Base-by-base conservation (phyloP, 2,888 invertebrate genomes). In the Dasypogon diadema region DNA sequence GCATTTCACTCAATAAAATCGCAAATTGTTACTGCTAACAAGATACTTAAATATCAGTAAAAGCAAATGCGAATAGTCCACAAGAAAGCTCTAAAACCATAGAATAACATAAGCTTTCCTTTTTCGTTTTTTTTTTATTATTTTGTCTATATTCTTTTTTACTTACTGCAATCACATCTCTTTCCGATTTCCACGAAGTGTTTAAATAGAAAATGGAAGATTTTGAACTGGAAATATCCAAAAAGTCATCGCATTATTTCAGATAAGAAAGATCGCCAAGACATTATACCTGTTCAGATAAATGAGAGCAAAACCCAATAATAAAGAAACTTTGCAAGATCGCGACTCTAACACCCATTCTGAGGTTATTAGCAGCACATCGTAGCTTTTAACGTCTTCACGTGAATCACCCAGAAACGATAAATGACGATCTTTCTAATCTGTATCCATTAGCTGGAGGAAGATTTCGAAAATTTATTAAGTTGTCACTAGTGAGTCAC, bases 311-410 rank as follows among this genome's bases (percentile, higher is more conserved):
- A 60, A 60, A 60, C 14, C 60, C 18, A 37, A 60, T 26, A 37
- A 60, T 21, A 18, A 60, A 60, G 37, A 60, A 37, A 60, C 16
- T 60, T 60, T 37, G 60, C 60, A 60, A 30, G 37, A 60, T 60
- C 34, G 16, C 37, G 37, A 37, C 21, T 34, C 37, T 60, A 14
- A 60, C 37, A 60, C n/a, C 37, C 60, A 60, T 60, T 37, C 10
- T 21, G 60, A 60, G 60, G 60, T 60, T 60, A 60, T 60, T 60
- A 60, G 21, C 60, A 60, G 60, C 60, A 60, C 60, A 37, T 60
- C 18, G 37, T 16, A 0, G 4, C 16, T 60, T 60, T 60, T 60
- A 60, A 21, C 60, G 37, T 60, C 34, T 60, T 60, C 60, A 5
- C 60, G 60, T 37, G 60, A 60, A 60, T 60, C 60, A 4, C 37